Evolutionary conservation across 2,113 vertebrate species (phyloP).

Genomic region (Lipophrys pholis): DNA sequence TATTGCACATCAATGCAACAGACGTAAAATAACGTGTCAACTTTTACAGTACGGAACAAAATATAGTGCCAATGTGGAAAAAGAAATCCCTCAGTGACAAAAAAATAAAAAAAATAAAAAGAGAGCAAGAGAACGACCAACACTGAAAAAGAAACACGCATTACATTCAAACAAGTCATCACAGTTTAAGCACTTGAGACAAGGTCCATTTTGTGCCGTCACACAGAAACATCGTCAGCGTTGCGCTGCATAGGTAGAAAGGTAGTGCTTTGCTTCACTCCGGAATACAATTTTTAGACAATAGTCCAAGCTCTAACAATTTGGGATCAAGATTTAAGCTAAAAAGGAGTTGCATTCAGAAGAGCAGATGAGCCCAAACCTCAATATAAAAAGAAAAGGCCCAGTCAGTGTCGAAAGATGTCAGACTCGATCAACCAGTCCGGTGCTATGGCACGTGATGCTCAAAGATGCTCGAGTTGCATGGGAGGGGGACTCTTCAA

Average conservation of each 20-base stretch:
- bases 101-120: constrained; percentile 14
- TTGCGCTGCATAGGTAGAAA: constrained; percentile 77
- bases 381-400: constrained; percentile 27
- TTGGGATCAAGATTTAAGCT: constrained; percentile 38
- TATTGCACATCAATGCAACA: constrained; percentile 70
- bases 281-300: constrained; percentile 48
- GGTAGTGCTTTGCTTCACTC: constrained; percentile 70
- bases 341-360: constrained; percentile 44
- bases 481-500: constrained; percentile 22
- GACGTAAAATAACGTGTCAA: constrained; percentile 64
- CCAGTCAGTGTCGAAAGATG: constrained; percentile 22
- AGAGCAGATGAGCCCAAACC: constrained; percentile 35
- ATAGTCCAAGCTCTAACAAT: constrained; percentile 48
- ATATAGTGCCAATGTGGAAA: constrained; percentile 61
- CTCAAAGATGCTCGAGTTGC: constrained; percentile 33
- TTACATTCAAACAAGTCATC: constrained; percentile 88
- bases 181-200: constrained; percentile 86
- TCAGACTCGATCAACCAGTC: constrained; percentile 38
- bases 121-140: constrained; percentile 37
- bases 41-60: constrained; percentile 54
- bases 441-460: constrained; percentile 62
- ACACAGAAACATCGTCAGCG: constrained; percentile 73
- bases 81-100: constrained; percentile 52
- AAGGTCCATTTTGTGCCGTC: constrained; percentile 78
- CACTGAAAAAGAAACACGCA: constrained; percentile 80